phyloP scores from a whole-genome alignment of 2,888 invertebrate species.

The Prosopocoilus inquinatus region DNA sequence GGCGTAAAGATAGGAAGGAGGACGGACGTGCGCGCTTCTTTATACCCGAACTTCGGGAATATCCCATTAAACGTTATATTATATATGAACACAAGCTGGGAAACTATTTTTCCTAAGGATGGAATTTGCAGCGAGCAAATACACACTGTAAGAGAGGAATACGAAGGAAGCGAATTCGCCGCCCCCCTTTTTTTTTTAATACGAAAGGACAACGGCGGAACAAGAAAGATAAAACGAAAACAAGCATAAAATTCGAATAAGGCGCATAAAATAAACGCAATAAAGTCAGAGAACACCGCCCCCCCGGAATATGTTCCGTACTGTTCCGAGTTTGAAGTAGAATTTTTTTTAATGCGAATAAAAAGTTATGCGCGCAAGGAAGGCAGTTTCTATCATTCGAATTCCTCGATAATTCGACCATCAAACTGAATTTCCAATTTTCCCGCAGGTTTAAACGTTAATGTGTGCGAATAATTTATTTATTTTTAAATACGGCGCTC shows the following conservation, averaged over 20 bases:
- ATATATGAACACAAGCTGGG: neutral
- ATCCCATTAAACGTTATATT: neutral
- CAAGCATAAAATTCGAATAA: slow-evolving; percentile 14
- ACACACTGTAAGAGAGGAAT: too few species aligned
- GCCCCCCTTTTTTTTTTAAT: slow-evolving; percentile 10
- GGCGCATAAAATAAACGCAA: slow-evolving; percentile 23
- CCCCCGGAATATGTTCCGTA: slow-evolving; percentile 21
- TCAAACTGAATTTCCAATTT: too few species aligned
- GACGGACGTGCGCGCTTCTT: slow-evolving; percentile 24
- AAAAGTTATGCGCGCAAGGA: slow-evolving; percentile 19
- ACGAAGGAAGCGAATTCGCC: too few species aligned
- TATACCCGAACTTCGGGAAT: neutral
- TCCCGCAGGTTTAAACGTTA: too few species aligned
- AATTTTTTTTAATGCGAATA: slow-evolving; percentile 18
- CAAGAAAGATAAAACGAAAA: slow-evolving; percentile 1
- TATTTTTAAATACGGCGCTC: too few species aligned
- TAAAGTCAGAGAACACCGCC: slow-evolving; percentile 21
- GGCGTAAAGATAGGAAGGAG: slow-evolving; percentile 25
- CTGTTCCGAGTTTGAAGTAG: slow-evolving; percentile 23
- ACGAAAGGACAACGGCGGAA: slow-evolving; percentile 6
- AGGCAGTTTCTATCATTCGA: slow-evolving; percentile 24
- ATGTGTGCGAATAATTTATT: too few species aligned
- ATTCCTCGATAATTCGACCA: slow-evolving; percentile 7
- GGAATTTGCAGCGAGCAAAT: too few species aligned
- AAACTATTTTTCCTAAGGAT: too few species aligned